Base-by-base conservation (phyloP, 1,140 invertebrate genomes). In the Whitmania pigra region DNA sequence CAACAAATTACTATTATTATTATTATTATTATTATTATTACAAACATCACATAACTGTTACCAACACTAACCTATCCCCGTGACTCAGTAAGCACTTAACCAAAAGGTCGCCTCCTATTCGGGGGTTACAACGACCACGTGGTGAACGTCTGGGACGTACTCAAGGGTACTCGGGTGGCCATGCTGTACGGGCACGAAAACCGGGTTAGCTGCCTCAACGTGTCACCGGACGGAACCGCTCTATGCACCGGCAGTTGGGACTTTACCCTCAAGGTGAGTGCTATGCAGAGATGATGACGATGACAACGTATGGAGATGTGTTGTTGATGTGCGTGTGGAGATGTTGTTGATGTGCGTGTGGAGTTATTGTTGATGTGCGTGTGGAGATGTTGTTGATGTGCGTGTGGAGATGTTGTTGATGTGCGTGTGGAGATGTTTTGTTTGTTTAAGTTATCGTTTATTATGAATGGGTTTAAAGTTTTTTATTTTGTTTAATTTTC, bases 81-180 rank as follows among this genome's bases (percentile, higher is more conserved):
- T 36, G 2, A 36, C 18, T 25, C 27, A 55, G 20, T 11, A 27
- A 0, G n/a, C 29, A 31, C 22, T 71, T 9, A 27, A 31, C 68
- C 40, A 25, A 67, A 77, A 89, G 90, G 94, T 29, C 89, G 95
- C 18, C 83, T 98, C 69, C 84, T 98, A 75, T 98, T 99, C 85
- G 94, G 94, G 75, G 97, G 95, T 67, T 99, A 99, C 85, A 95
- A 95, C 83, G 97, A 99, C 84, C 97, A 99, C 82, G 97, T 94
- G 25, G 91, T 98, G 29, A 94, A 97, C 84, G 89, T 97, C 20
- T 99, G 97, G 97, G 97, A 99, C 84, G 93, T 93, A 22, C 83
- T 99, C 43, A 98, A 98, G 80, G 94, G 89, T 79, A 87, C 87
- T 69, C 86, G 97, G 72, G 88, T 97, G 20, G 89, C 89, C 78